Conservation (phyloP, 1,140 invertebrate genomes). For the Meloidogyne exigua region DNA sequence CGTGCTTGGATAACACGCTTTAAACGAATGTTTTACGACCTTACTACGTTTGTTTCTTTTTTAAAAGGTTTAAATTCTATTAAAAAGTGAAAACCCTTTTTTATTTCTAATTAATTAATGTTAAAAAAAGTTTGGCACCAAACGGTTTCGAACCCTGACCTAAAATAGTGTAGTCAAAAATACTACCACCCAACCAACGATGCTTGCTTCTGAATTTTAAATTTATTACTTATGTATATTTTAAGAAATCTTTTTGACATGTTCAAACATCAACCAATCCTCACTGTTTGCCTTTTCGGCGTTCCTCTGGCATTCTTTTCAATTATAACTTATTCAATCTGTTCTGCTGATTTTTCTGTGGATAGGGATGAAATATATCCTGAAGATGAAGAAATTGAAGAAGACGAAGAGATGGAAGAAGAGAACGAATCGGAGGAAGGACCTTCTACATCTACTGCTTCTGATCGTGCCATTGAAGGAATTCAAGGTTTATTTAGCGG, state of each 20-base stretch:
- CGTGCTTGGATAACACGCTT: slow-evolving; percentile 46
- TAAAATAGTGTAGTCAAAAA: neutral
- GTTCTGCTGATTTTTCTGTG: slow-evolving; percentile 87
- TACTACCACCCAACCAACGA: neutral
- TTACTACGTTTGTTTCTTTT: slow-evolving; percentile 40
- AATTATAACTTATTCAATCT: slow-evolving; percentile 89
- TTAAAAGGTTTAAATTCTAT: neutral
- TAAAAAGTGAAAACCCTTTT: neutral
- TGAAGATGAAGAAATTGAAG: slow-evolving; percentile 68
- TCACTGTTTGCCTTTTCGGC: slow-evolving; percentile 80
- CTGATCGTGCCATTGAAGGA: neutral
- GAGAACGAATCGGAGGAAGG: slow-evolving; percentile 24
- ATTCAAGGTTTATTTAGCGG: neutral
- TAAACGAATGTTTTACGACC: slow-evolving; percentile 53
- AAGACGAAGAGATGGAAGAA: slow-evolving; percentile 31
- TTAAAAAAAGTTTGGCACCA: neutral
- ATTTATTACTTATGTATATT: neutral
- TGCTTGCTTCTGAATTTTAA: too few relatives aligned
- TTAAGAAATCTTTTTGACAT: slow-evolving; percentile 57
- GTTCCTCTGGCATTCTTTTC: slow-evolving; percentile 81
- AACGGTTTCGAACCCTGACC: neutral
- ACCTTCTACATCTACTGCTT: neutral
- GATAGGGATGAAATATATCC: slow-evolving; percentile 75
- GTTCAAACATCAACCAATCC: slow-evolving; percentile 70
- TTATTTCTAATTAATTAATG: neutral